These are phyloP conservation scores for Mayetiola destructor DNA, from an alignment of 2,888 invertebrate species.

Conservation along the genomic window DNA sequence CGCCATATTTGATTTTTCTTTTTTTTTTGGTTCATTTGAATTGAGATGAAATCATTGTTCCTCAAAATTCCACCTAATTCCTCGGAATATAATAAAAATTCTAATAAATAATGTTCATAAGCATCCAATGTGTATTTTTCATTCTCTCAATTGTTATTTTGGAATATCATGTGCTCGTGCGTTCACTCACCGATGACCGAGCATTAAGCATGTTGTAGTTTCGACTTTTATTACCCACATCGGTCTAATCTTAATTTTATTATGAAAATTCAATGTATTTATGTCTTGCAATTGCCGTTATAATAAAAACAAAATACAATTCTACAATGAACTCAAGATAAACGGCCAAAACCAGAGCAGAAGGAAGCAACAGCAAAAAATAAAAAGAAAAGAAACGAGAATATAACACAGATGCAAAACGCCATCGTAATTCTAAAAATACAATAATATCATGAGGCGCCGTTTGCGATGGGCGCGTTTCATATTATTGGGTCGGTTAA, in stretches of 20 bases:
- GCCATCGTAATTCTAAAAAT: conserved; percentile 5
- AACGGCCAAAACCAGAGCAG: too few relatives aligned
- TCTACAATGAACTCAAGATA: too few relatives aligned
- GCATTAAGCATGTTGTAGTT: neutral
- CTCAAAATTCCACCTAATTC: too few relatives aligned
- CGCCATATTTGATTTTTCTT: too few relatives aligned
- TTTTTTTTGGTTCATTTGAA: too few relatives aligned
- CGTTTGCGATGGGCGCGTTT: neutral
- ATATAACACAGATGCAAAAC: too few relatives aligned
- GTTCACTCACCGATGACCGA: neutral
- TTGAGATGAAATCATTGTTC: too few relatives aligned
- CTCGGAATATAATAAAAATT: too few relatives aligned
- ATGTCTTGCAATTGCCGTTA: neutral
- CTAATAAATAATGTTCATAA: neutral
- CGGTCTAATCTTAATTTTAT: neutral
- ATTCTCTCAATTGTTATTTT: neutral
- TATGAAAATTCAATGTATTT: neutral
- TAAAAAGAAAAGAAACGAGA: neutral
- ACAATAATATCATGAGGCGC: conserved; percentile 1
- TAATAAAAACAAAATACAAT: neutral
- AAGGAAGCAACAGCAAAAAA: too few relatives aligned
- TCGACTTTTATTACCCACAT: neutral
- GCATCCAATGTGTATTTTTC: neutral
- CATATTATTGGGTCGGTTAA: neutral
- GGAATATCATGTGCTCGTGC: neutral